phyloP scores from a whole-genome alignment of 2,797 vertebrate genomes.

The Pseudotriccus pelzelni region DNA sequence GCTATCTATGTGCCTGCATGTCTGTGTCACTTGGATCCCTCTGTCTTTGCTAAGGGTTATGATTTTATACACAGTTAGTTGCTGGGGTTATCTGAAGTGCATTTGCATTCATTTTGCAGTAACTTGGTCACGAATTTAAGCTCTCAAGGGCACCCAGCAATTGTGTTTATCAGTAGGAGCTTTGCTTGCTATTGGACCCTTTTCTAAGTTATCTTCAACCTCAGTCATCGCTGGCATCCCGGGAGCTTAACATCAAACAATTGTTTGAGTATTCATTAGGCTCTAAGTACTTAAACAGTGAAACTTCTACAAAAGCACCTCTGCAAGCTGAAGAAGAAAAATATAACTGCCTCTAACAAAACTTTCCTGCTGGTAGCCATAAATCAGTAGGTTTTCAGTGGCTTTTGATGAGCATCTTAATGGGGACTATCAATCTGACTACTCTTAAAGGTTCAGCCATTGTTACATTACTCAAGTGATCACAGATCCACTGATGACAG shows the following conservation, averaged over 20 bases:
- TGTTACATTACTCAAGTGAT: not conserved
- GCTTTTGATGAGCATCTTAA: slow-evolving; percentile 8
- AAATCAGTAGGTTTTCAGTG: slow-evolving; percentile 7
- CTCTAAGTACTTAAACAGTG: not conserved
- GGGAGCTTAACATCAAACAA: not conserved
- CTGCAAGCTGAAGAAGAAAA: slow-evolving; percentile 16
- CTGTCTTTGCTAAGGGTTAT: not conserved
- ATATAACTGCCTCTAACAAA: not conserved
- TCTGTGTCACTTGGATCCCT: not conserved
- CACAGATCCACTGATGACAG: not conserved
- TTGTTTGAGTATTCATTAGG: slow-evolving; percentile 1
- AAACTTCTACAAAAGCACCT: not conserved
- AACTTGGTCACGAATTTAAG: not conserved
- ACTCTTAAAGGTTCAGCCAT: not conserved
- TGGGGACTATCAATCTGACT: slow-evolving; percentile 4
- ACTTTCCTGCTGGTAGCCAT: not conserved
- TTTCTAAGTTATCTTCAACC: not conserved
- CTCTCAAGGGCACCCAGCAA: not conserved
- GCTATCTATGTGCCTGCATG: not conserved
- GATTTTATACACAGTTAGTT: not conserved
- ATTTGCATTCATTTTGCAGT: not conserved
- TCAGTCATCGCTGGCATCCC: not conserved
- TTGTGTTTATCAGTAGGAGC: not conserved
- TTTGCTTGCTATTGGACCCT: not conserved
- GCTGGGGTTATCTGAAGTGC: not conserved